These are phyloP conservation scores for Platyscapa corneri DNA, from an alignment of 1,140 invertebrate genomes.

Conservation along the genomic window DNA sequence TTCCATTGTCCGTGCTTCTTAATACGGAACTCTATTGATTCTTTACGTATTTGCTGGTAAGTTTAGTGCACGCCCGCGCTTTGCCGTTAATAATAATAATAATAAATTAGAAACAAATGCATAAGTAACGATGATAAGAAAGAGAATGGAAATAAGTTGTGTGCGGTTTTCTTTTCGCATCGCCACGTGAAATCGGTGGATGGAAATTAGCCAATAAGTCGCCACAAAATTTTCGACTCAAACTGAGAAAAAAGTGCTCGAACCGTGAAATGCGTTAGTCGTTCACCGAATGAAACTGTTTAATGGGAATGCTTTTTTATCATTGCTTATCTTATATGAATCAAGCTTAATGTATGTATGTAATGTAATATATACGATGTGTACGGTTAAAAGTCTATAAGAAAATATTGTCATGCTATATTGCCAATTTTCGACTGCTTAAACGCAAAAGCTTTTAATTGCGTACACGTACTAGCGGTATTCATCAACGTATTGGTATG, in stretches of 20 bases:
- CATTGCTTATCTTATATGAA: slow-evolving; percentile 9
- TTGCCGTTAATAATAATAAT: no score
- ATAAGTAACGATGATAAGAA: not conserved
- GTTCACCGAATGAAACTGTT: not conserved
- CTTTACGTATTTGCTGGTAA: not conserved
- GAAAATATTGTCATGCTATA: slow-evolving; percentile 17
- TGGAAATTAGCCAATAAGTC: not conserved
- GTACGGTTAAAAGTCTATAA: slow-evolving; percentile 10
- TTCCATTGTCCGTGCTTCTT: not conserved
- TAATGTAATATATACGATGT: slow-evolving; percentile 24
- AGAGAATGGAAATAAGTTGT: not conserved
- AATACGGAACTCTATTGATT: not conserved
- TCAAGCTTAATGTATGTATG: slow-evolving; percentile 34
- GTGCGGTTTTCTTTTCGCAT: not conserved
- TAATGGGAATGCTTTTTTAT: slow-evolving; percentile 12
- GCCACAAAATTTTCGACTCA: no score
- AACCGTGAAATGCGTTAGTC: not conserved
- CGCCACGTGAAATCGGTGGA: not conserved
- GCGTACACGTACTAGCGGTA: slow-evolving; percentile 24
- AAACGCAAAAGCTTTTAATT: not conserved
- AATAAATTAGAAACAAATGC: no score
- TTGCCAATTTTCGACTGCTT: slow-evolving; percentile 24
- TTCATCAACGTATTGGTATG: slow-evolving; percentile 7
- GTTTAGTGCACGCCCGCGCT: not conserved
- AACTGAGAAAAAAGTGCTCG: not conserved